Percentiles rank a stretch among this genome's conserved stretches.
These are phyloP conservation scores for Clistopyga incitator DNA, from an alignment of 2,888 invertebrate genomes.

Conservation along the genomic window DNA sequence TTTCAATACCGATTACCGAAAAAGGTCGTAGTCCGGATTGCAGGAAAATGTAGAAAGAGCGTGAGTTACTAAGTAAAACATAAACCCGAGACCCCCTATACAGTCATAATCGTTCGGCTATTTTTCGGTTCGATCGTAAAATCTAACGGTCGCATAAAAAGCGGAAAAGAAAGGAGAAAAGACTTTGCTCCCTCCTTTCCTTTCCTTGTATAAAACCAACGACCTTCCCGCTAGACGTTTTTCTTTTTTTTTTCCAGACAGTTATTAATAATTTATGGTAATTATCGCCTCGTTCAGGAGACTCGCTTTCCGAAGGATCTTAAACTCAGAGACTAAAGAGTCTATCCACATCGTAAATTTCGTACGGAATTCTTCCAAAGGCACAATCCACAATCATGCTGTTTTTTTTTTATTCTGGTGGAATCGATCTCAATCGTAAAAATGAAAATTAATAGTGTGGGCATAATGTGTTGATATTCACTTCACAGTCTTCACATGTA, in stretches of 20 bases:
- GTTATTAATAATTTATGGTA: conserved; percentile 84
- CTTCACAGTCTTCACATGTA: not conserved
- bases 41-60: conserved; percentile 48
- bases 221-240: conserved; percentile 66
- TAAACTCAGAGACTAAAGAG: conserved; percentile 78
- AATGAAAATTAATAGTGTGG: not conserved
- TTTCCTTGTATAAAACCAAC: conserved; percentile 45
- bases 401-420: conserved; percentile 53
- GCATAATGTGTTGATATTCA: not conserved
- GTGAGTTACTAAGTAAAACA: conserved; percentile 64
- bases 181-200: conserved; percentile 17
- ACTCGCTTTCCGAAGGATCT: conserved; percentile 75
- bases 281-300: conserved; percentile 80
- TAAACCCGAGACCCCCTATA: conserved; percentile 69
- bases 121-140: conserved; percentile 83
- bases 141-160: conserved; percentile 83
- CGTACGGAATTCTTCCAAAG: conserved; percentile 28
- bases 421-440: conserved; percentile 6
- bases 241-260: conserved; percentile 65
- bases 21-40: conserved; percentile 29
- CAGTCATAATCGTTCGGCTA: conserved; percentile 76
- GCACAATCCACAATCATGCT: conserved; percentile 40
- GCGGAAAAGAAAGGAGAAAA: conserved; percentile 78
- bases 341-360: conserved; percentile 79
- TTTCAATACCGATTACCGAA: conserved; percentile 19